Evolutionary conservation across 2,888 invertebrate species (phyloP).

Genomic region (Piscicola geometra): DNA sequence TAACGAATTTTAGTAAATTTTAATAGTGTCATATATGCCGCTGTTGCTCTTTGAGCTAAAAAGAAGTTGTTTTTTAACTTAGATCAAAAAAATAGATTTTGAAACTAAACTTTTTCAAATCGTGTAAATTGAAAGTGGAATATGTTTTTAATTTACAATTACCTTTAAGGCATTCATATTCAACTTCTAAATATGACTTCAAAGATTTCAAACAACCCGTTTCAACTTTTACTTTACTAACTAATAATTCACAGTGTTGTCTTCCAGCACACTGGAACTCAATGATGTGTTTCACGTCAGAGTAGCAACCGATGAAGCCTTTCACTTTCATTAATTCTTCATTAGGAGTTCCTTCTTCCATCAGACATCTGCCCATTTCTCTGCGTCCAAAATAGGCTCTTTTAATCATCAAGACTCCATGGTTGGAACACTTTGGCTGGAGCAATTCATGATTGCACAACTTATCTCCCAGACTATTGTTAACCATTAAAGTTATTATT

Average conservation of each 20-base stretch:
- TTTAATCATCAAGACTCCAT: slow-evolving; percentile 15
- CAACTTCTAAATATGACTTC: slow-evolving; percentile 16
- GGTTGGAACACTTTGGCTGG: slow-evolving; percentile 14
- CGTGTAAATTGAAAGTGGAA: no score
- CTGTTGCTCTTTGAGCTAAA: no score
- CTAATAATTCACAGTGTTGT: slow-evolving; percentile 12
- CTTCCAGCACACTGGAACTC: slow-evolving; percentile 29
- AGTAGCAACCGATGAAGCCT: slow-evolving; percentile 18
- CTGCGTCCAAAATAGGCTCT: slow-evolving; percentile 21
- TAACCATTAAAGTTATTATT: no score
- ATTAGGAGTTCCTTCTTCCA: slow-evolving; percentile 11
- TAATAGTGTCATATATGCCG: no score
- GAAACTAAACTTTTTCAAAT: no score
- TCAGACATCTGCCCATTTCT: slow-evolving; percentile 24
- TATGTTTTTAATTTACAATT: no score
- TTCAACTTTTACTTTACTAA: slow-evolving; percentile 3
- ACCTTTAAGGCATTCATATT: background rate
- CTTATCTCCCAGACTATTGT: no score
- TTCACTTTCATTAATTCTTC: background rate
- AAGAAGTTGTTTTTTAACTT: no score
- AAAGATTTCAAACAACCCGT: background rate
- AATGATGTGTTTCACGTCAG: slow-evolving; percentile 27
- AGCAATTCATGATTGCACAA: slow-evolving; percentile 24
- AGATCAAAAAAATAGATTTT: no score
- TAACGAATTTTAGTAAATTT: no score